phyloP scores from a whole-genome alignment of 2,797 vertebrate genomes.

The Mus minutoides region DNA sequence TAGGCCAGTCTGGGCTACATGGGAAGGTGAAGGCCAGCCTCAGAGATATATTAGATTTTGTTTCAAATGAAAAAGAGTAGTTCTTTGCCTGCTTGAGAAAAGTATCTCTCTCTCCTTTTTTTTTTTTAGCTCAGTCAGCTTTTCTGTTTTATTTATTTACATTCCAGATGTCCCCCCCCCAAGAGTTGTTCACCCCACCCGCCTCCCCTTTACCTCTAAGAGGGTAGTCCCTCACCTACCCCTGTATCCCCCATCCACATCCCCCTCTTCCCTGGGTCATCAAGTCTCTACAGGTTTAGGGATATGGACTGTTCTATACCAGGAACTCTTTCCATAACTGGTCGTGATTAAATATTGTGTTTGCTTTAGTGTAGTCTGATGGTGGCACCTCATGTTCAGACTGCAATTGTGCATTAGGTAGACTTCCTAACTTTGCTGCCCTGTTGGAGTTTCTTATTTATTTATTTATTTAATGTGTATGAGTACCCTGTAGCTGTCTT shows the following conservation, averaged over 20 bases:
- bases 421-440: conserved; percentile 26
- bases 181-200: too few relatives aligned
- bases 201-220: too few relatives aligned
- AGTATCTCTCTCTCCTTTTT: not conserved
- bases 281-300: too few relatives aligned
- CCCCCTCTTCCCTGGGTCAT: too few relatives aligned
- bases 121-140: too few relatives aligned
- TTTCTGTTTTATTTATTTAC: too few relatives aligned
- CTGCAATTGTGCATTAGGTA: not conserved
- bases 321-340: not conserved
- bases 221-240: too few relatives aligned
- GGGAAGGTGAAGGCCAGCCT: not conserved
- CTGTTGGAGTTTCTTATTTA: conserved; percentile 45
- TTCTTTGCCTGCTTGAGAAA: conserved; percentile 35
- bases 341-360: not conserved
- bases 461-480: too few relatives aligned
- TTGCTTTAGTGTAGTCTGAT: conserved; percentile 21
- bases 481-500: too few relatives aligned
- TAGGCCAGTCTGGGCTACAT: not conserved
- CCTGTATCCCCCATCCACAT: too few relatives aligned
- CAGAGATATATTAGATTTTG: not conserved
- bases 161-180: too few relatives aligned
- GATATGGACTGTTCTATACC: not conserved
- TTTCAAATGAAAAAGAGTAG: conserved; percentile 33
- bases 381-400: conserved; percentile 20